Conservation (phyloP, 1,140 invertebrate species). For the Tribolium castaneum region DNA sequence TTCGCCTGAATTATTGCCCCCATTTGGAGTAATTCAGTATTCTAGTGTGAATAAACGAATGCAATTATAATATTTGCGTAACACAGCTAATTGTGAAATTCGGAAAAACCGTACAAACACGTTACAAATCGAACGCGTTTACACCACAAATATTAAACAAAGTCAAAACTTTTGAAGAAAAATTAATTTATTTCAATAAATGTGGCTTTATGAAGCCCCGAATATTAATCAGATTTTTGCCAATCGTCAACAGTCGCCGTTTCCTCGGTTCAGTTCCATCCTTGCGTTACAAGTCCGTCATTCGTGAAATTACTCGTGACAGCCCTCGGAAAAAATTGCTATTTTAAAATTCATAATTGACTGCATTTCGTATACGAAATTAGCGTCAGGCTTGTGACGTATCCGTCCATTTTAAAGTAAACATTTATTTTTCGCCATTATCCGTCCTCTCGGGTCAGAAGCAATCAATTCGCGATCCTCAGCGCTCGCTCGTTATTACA, state of each 20-base stretch:
- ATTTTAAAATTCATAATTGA: background rate
- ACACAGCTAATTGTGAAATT: too few species aligned
- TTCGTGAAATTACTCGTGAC: background rate
- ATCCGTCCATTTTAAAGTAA: background rate
- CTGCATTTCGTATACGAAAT: background rate
- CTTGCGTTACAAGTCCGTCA: background rate
- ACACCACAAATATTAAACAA: too few species aligned
- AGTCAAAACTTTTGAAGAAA: too few species aligned
- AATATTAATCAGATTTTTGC: too few species aligned
- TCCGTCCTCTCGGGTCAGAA: background rate
- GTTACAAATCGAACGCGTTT: too few species aligned
- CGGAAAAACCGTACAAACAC: too few species aligned
- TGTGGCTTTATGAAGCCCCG: too few species aligned
- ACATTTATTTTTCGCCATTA: background rate
- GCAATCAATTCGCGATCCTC: background rate
- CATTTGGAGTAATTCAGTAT: background rate
- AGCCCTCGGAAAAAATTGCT: background rate
- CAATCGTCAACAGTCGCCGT: too few species aligned
- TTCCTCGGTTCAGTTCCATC: background rate
- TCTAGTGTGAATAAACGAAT: background rate
- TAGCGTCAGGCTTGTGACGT: background rate
- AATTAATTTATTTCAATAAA: too few species aligned
- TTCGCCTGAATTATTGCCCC: background rate
- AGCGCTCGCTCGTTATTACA: background rate
- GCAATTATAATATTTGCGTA: background rate